Evolutionary conservation across 2,888 invertebrate species (phyloP), one percentile per base, ranked within the genome.

Genomic region (Thereva nobilitata): DNA sequence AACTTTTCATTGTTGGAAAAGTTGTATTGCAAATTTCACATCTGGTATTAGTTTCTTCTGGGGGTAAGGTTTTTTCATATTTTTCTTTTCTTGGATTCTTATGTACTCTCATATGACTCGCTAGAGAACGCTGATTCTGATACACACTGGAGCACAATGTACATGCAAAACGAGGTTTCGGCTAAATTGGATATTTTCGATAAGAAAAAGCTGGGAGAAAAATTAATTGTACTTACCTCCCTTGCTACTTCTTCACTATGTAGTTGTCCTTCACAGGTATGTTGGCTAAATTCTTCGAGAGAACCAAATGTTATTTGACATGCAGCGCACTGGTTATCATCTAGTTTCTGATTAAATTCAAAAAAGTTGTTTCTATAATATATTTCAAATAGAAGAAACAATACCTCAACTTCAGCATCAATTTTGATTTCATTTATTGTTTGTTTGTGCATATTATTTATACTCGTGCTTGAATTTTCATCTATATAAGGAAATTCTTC

Each of bases 21-120:
- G 83, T 80, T 0, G 91, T 91, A 45, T 84, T 84, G 73, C 91
- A 91, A n/a, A 86, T 81, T 5, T 83, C 82, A 72, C 91, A 91
- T 8, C 71, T 67, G 12, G 70, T 68, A 5, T 53, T 55, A 37
- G 7, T 1, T 40, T 61, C 10, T 54, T 50, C 50, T 4, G 61
- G 23, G 69, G 52, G 6, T 9, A 34, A 41, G 35, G n/a, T 42
- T 65, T 42, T 12, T n/a, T 40, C 35, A 45, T 12, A n/a, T 6
- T 4, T 42, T 45, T 47, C 8, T 38, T 54, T 45, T 67, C 70
- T 9, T 5, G 23, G 8, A 49, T 34, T 69, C 74, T 84, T 84
- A 74, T 87, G 87, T 1, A 82, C 80, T 74, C 86, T 86, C 82
- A 86, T 84, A 72, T 89, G 89, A 1, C 84, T 81, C 68, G 85